A percentile compares a stretch with the other conserved stretches of the same genome.
Conservation (phyloP, 23 tunicate genomes). For the Phallusia fumigata region DNA sequence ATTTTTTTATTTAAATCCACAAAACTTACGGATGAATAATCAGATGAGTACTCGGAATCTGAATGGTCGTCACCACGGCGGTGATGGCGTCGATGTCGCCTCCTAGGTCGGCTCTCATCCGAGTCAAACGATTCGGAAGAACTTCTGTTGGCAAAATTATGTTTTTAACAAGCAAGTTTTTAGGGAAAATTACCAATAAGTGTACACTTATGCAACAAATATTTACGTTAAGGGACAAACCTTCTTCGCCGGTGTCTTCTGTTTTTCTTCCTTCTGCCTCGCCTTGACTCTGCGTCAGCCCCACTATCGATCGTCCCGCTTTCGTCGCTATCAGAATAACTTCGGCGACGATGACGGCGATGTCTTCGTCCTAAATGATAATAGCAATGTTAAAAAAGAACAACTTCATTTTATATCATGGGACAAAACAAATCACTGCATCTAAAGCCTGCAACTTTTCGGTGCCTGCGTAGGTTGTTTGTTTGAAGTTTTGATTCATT, state of each 20-base stretch:
- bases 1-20: no score
- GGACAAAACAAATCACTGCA: conserved; percentile 32
- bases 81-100: conserved; percentile 13
- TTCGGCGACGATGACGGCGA: conserved; percentile 56
- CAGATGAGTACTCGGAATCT: conserved; percentile 19
- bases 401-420: not conserved
- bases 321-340: conserved; percentile 24
- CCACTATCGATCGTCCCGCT: conserved; percentile 47
- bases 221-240: not conserved
- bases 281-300: conserved; percentile 54
- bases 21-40: not conserved
- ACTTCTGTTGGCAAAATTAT: not conserved
- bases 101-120: not conserved
- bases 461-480: not conserved
- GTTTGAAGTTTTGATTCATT: not conserved
- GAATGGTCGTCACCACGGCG: not conserved
- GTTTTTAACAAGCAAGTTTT: not conserved
- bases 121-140: not conserved
- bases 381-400: no score
- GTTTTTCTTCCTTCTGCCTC: conserved; percentile 46
- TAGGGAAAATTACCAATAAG: not conserved
- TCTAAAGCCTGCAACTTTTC: conserved; percentile 56
- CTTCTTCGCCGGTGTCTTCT: conserved; percentile 17
- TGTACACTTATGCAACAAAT: not conserved
- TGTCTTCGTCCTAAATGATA: conserved; percentile 32